Conservation (phyloP, 2,113 vertebrate species). For the Centropus unirufus region DNA sequence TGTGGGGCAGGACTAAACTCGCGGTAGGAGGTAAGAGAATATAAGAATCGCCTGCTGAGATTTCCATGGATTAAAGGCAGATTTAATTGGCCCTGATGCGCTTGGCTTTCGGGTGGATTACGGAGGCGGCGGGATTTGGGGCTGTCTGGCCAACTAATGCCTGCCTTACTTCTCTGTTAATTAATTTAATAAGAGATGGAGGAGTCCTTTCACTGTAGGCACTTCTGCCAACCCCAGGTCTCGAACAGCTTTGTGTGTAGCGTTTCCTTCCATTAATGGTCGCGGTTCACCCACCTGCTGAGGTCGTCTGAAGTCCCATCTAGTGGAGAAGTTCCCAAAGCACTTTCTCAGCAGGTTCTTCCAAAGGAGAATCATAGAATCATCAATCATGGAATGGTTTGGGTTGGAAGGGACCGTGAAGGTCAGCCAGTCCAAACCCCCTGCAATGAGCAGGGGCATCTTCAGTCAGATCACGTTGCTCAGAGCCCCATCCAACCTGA, state of each 20-base stretch:
- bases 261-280: rapidly evolving
- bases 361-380: background rate
- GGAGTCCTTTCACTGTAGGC: background rate
- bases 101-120: slow-evolving; percentile 56
- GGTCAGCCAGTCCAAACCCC: too few relatives aligned
- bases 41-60: slow-evolving; percentile 26
- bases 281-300: background rate
- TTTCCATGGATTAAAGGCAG: slow-evolving; percentile 60
- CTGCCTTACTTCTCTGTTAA: background rate
- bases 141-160: slow-evolving; percentile 49
- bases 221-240: background rate
- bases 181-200: background rate
- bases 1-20: background rate
- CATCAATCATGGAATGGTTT: too few relatives aligned
- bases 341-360: background rate
- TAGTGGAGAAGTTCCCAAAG: background rate
- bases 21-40: slow-evolving; percentile 1
- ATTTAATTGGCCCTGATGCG: slow-evolving; percentile 35
- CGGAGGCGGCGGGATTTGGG: background rate
- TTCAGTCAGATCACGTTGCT: too few relatives aligned
- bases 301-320: background rate
- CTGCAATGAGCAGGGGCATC: too few relatives aligned
- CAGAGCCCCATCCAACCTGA: too few relatives aligned
- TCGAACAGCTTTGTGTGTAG: background rate
- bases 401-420: too few relatives aligned